phyloP scores from a whole-genome alignment of 2,888 invertebrate species.

The Palloptera scutellata region DNA sequence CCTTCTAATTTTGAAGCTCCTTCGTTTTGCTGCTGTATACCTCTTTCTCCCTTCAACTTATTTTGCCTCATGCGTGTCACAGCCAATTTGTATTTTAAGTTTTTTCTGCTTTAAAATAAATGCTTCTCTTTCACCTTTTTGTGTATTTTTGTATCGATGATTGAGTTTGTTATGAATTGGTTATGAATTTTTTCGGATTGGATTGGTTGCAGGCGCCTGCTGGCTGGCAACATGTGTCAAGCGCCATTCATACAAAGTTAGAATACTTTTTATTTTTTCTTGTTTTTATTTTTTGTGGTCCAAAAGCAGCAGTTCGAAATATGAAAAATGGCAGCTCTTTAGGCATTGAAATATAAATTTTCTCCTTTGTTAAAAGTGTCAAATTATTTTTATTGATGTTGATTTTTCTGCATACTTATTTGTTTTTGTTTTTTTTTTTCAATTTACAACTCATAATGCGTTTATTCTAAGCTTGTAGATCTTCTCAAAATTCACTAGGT shows the following conservation, averaged over 20 bases:
- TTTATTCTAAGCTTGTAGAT: no score
- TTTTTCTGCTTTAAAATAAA: not conserved
- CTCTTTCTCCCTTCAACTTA: slow-evolving; percentile 11
- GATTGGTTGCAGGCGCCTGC: not conserved
- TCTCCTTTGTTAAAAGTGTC: no score
- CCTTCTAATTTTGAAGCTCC: slow-evolving; percentile 9
- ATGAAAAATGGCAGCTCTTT: no score
- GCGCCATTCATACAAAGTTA: not conserved
- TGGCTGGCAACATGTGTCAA: slow-evolving; percentile 12
- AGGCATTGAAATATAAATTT: no score
- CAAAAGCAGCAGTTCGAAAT: no score
- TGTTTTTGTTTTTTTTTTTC: no score
- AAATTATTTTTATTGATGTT: no score
- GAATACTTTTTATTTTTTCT: not conserved
- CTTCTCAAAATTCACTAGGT: no score
- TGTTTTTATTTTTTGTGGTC: no score
- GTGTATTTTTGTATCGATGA: no score
- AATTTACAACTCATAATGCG: no score
- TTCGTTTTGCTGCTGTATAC: slow-evolving; percentile 12
- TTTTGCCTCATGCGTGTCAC: not conserved
- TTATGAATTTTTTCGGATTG: not conserved
- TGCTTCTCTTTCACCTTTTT: not conserved
- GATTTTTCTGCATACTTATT: no score
- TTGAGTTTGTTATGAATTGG: slow-evolving; percentile 3
- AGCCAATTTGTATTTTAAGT: not conserved